A percentile compares a stretch with the other conserved stretches of the same genome.
Evolutionary conservation across 1,140 invertebrate species (phyloP).

Genomic region (Chironomus striatipennis): DNA sequence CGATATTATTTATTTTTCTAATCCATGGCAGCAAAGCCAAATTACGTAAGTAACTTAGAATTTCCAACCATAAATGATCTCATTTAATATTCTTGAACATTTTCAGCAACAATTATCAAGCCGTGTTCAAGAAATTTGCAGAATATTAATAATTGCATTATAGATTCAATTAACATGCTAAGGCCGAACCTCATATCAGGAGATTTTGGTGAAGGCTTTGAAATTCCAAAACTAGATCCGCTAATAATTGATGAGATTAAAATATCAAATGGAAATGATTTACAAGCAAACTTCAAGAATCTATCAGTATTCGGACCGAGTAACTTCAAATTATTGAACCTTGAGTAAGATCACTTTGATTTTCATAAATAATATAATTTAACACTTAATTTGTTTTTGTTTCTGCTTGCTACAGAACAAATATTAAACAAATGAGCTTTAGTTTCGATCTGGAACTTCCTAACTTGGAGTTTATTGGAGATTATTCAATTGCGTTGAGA

Average conservation of each 20-base stretch:
- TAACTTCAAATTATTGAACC: slow-evolving; percentile 36
- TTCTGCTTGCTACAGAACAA: slow-evolving; percentile 30
- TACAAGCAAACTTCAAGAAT: slow-evolving; percentile 34
- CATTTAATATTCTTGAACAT: background rate
- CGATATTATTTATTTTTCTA: background rate
- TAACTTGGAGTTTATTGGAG: slow-evolving; percentile 40
- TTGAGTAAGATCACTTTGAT: slow-evolving; percentile 30
- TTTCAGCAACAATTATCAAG: background rate
- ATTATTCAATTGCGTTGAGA: slow-evolving; percentile 42
- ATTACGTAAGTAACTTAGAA: background rate
- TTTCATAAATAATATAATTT: background rate
- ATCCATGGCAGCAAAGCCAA: background rate
- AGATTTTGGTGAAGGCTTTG: slow-evolving; percentile 36
- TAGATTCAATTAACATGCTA: slow-evolving; percentile 42
- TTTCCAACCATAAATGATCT: background rate
- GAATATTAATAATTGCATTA: slow-evolving; percentile 42
- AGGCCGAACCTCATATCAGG: slow-evolving; percentile 45
- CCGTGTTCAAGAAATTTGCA: slow-evolving; percentile 41
- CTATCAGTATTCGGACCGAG: slow-evolving; percentile 35
- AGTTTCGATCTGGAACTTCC: slow-evolving; percentile 41
- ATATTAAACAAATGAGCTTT: slow-evolving; percentile 36
- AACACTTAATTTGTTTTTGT: background rate
- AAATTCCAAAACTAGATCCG: slow-evolving; percentile 35
- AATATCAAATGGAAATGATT: slow-evolving; percentile 33
- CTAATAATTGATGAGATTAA: slow-evolving; percentile 36